Evolutionary conservation across 2,888 invertebrate genomes (phyloP).

Genomic region (Strigamia transsilvanica): DNA sequence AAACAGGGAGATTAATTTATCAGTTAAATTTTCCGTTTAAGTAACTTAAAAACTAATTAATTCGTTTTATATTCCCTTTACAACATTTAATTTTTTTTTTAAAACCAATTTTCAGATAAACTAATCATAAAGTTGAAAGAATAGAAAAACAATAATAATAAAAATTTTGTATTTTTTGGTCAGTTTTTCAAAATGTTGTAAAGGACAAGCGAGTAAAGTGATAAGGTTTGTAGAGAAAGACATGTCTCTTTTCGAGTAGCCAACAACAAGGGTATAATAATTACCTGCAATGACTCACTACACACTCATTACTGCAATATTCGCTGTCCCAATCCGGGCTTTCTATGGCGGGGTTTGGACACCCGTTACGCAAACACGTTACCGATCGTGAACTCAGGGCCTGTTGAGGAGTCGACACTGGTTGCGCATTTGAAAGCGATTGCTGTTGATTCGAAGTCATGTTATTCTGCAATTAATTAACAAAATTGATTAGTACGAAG

Average conservation of each 20-base stretch:
- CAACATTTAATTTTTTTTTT: neutral
- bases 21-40: constrained; percentile 5
- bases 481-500: neutral
- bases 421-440: constrained; percentile 17
- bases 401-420: constrained; percentile 51
- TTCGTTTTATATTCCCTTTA: neutral
- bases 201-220: constrained; percentile 21
- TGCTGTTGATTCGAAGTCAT: constrained; percentile 41
- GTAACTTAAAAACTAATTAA: constrained; percentile 16
- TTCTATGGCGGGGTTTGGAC: constrained; percentile 87
- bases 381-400: constrained; percentile 57
- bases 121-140: neutral
- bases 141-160: neutral
- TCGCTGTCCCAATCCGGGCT: constrained; percentile 96
- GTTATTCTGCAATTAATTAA: neutral
- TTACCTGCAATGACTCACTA: constrained; percentile 92
- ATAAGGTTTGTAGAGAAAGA: constrained; percentile 2
- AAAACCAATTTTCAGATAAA: neutral
- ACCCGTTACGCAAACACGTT: constrained; percentile 75
- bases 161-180: neutral
- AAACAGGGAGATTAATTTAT: constrained; percentile 1
- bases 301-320: constrained; percentile 96
- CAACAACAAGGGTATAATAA: constrained; percentile 57
- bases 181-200: constrained; percentile 12
- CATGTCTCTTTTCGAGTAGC: constrained; percentile 38